Evolutionary conservation across 2,888 invertebrate genomes (phyloP).

Genomic region (Eristalis pertinax): DNA sequence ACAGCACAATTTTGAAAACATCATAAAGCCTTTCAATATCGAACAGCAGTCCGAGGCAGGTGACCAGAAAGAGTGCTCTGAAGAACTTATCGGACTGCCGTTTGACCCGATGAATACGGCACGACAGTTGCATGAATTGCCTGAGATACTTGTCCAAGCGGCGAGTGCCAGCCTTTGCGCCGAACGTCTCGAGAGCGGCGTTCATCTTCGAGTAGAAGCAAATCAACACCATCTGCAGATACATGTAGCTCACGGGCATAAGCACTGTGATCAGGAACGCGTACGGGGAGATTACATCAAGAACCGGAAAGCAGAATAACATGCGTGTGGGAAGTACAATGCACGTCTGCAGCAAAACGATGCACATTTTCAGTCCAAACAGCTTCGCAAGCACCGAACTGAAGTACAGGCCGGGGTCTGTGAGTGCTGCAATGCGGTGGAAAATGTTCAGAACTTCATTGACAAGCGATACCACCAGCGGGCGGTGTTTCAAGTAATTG

Average conservation of each 20-base stretch:
- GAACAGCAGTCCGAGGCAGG: neutral
- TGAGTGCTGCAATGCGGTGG: neutral
- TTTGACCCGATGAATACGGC: neutral
- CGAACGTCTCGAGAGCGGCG: neutral
- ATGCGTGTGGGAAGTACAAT: neutral
- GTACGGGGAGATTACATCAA: neutral
- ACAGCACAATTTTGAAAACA: neutral
- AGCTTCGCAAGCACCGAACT: neutral
- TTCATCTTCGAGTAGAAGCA: neutral
- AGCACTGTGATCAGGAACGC: neutral
- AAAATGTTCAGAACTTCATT: neutral
- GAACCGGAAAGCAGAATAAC: neutral
- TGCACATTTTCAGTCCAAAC: neutral
- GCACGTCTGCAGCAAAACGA: neutral
- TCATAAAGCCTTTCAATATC: neutral
- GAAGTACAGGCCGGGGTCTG: neutral
- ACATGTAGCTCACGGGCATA: neutral
- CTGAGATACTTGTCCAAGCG: neutral
- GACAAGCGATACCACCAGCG: neutral
- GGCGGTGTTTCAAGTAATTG: neutral
- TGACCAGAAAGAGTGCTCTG: neutral
- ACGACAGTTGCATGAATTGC: neutral
- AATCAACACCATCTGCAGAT: neutral
- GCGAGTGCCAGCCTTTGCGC: neutral
- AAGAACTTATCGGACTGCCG: neutral